These are phyloP conservation scores for Sebastiscus tertius DNA, from an alignment of 2,797 vertebrate species.

Conservation along the genomic window DNA sequence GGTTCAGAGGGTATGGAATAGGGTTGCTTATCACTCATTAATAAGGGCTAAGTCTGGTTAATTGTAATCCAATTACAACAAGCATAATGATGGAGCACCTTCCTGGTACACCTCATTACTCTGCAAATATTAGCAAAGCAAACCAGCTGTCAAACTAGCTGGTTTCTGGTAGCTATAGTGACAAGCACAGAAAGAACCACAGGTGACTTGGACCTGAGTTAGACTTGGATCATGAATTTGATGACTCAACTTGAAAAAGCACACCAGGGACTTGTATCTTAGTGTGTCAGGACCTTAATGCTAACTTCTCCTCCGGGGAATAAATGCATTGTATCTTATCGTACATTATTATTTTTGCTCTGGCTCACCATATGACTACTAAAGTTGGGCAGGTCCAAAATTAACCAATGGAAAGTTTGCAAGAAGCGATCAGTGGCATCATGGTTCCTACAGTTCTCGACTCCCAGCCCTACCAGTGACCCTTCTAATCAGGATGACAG, in stretches of 20 bases:
- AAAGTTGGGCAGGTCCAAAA: neutral
- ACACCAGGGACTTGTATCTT: too few relatives aligned
- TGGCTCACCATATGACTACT: neutral
- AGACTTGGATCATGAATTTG: neutral
- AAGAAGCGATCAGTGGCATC: neutral
- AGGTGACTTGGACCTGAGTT: neutral
- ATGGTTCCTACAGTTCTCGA: neutral
- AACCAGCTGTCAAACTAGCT: neutral
- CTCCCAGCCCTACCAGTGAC: neutral
- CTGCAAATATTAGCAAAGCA: neutral
- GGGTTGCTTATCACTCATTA: conserved; percentile 37
- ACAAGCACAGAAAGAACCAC: neutral
- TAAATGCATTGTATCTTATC: neutral
- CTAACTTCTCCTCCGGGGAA: neutral
- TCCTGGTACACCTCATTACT: neutral
- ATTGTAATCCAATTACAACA: neutral
- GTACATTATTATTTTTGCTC: neutral
- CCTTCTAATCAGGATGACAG: neutral
- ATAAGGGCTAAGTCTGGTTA: conserved; percentile 70
- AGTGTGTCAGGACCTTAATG: neutral
- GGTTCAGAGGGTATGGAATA: neutral
- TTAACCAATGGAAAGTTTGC: neutral
- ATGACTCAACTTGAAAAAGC: neutral
- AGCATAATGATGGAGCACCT: neutral
- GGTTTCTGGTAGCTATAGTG: neutral